Conservation (phyloP, 2,888 invertebrate species). For the Ichneumoninae sp. region DNA sequence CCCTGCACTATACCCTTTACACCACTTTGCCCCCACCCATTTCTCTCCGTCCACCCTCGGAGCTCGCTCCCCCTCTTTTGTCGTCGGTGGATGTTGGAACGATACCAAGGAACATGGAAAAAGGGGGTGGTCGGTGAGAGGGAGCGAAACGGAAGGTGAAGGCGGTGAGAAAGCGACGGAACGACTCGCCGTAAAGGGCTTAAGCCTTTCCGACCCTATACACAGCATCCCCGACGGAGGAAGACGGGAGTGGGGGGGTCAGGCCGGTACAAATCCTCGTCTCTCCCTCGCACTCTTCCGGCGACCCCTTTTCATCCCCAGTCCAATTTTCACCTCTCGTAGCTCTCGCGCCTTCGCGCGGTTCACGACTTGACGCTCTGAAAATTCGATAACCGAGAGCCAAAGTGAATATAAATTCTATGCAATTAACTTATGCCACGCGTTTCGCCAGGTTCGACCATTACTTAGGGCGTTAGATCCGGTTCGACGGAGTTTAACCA, state of each 20-base stretch:
- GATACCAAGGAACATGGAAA: constrained; percentile 37
- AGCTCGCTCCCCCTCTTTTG: background rate
- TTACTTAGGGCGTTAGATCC: constrained; percentile 71
- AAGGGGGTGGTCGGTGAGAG: background rate
- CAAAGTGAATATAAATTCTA: constrained; percentile 70
- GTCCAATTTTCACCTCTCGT: constrained; percentile 20
- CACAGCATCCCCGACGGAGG: background rate
- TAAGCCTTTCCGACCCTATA: background rate
- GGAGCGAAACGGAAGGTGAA: background rate
- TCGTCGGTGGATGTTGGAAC: constrained; percentile 26
- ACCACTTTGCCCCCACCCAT: constrained; percentile 26
- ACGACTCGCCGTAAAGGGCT: constrained; percentile 9
- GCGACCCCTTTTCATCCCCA: constrained; percentile 1
- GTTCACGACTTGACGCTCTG: constrained; percentile 4
- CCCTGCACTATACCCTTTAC: constrained; percentile 34
- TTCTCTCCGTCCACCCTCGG: background rate
- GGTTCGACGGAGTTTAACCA: constrained; percentile 50
- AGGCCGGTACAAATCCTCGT: too few species aligned
- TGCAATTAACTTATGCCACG: constrained; percentile 73
- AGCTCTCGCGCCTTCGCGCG: background rate
- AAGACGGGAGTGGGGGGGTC: too few species aligned
- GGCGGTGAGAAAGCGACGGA: constrained; percentile 5
- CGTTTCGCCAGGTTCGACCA: constrained; percentile 68
- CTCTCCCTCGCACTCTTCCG: constrained; percentile 1
- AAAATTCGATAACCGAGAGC: constrained; percentile 61